Percentiles rank a stretch among this genome's conserved stretches.
Evolutionary conservation across 1,140 invertebrate species (phyloP).

Genomic region (Caligus rogercresseyi): DNA sequence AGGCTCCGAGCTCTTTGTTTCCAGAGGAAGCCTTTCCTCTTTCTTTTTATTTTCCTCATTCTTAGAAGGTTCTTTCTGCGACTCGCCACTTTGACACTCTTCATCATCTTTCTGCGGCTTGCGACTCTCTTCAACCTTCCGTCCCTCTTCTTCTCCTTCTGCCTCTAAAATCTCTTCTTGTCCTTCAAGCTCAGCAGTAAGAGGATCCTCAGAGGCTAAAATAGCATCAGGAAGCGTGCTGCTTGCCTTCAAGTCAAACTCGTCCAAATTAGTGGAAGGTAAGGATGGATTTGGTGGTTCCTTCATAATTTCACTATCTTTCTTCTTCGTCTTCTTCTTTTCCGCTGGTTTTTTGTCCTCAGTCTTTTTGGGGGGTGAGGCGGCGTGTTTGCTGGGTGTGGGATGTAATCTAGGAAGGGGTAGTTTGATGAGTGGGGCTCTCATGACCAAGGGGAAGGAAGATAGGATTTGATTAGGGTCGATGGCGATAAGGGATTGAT

Average conservation of each 20-base stretch:
- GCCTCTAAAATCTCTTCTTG: too few relatives aligned
- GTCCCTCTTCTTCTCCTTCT: neutral
- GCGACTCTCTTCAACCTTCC: neutral
- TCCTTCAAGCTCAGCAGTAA: too few relatives aligned
- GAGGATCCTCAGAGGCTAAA: slow-evolving; percentile 13
- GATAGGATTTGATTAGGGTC: neutral
- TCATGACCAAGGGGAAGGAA: neutral
- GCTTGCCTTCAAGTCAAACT: neutral
- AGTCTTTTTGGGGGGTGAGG: neutral
- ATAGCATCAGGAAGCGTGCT: slow-evolving; percentile 2
- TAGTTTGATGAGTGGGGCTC: neutral
- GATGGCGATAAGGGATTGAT: neutral
- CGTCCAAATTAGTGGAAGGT: neutral
- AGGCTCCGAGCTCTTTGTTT: too few relatives aligned
- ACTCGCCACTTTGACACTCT: neutral
- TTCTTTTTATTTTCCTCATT: neutral
- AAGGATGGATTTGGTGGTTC: neutral
- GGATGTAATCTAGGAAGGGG: neutral
- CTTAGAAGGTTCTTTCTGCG: neutral
- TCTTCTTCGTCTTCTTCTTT: neutral
- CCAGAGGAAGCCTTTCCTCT: too few relatives aligned
- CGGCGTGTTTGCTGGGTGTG: too few relatives aligned
- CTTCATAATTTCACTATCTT: neutral
- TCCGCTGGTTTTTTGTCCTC: neutral
- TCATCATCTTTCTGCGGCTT: neutral